Evolutionary conservation across 2,797 vertebrate species (phyloP), one percentile per base, ranked within the genome.

Genomic region (Picus viridis): DNA sequence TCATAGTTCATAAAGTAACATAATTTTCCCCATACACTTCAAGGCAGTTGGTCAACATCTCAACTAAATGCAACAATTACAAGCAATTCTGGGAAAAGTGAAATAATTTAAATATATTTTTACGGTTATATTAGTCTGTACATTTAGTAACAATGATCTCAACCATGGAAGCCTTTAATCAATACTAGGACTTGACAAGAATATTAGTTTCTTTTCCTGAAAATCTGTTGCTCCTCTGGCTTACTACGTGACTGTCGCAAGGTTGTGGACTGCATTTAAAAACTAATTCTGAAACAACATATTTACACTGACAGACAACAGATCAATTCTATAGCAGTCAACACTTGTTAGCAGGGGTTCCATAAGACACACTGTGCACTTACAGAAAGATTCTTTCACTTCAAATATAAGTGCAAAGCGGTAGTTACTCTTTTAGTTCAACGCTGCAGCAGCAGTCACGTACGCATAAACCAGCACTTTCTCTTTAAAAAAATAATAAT

Each of bases 391-490:
- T 22, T 27, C 6, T 81, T 90, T 80, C 73, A 51, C 74, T 89
- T 84, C 41, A 90, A 88, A 93, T 71, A 3, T 83, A 91, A 86
- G 86, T 92, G 88, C 89, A 90, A 95, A 97, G 89, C 91, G 68
- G 71, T 36, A 92, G 36, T 72, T 95, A 81, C 76, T 88, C 91
- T 85, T 82, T 94, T 83, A 83, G 95, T 70, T 95, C 87, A 84
- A 92, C 26, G 86, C 32, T 13, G 24, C 36, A 96, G 85, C 77
- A 95, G 75, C 95, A 95, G 73, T 89, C 67, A 77, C 67, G 39
- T 68, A 62, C 63, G 61, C 53, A 84, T 88, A 96, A 92, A 84
- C 84, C 54, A 85, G 90, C 92, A 86, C 16, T 87, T 94, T 36
- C 83, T 88, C 62, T 91, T 93, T 20, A 62, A 82, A 72, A 73